These are phyloP conservation scores for Malthinus seriepunctatus DNA, from an alignment of 2,888 invertebrate genomes.

Conservation along the genomic window DNA sequence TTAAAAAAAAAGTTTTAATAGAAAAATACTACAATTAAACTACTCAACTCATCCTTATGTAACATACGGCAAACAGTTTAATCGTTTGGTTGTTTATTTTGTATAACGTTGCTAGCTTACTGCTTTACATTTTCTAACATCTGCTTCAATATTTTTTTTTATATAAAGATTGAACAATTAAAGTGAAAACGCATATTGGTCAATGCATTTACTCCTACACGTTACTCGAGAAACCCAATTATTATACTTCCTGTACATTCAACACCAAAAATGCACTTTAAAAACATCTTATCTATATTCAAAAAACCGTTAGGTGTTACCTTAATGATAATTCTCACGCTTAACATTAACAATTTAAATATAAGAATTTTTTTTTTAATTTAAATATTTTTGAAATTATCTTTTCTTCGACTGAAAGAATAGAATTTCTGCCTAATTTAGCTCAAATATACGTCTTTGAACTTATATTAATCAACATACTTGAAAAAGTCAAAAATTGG, in stretches of 20 bases:
- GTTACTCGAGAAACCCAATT: constrained; percentile 34
- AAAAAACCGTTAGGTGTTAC: neutral
- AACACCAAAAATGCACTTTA: neutral
- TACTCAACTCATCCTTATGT: neutral
- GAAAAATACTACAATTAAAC: constrained; percentile 3
- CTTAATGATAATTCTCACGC: neutral
- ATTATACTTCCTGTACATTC: constrained; percentile 36
- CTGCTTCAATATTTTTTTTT: constrained; percentile 19
- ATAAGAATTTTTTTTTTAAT: constrained; percentile 2
- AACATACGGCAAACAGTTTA: constrained; percentile 19
- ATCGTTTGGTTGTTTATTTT: constrained; percentile 8
- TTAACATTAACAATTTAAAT: too few species aligned
- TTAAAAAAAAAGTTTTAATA: too few species aligned
- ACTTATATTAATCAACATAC: too few species aligned
- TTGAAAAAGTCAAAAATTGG: too few species aligned
- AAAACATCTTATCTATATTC: constrained; percentile 4
- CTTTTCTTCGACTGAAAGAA: too few species aligned
- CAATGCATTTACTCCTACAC: constrained; percentile 33
- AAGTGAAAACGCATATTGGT: constrained; percentile 37
- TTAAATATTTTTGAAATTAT: neutral
- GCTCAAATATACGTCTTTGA: too few species aligned
- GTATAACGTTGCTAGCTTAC: constrained; percentile 18
- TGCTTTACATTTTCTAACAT: constrained; percentile 28
- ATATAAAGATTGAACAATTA: constrained; percentile 32
- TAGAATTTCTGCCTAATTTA: too few species aligned